Evolutionary conservation across 2,797 vertebrate species (phyloP).

Genomic region (Psittacula derbiana): DNA sequence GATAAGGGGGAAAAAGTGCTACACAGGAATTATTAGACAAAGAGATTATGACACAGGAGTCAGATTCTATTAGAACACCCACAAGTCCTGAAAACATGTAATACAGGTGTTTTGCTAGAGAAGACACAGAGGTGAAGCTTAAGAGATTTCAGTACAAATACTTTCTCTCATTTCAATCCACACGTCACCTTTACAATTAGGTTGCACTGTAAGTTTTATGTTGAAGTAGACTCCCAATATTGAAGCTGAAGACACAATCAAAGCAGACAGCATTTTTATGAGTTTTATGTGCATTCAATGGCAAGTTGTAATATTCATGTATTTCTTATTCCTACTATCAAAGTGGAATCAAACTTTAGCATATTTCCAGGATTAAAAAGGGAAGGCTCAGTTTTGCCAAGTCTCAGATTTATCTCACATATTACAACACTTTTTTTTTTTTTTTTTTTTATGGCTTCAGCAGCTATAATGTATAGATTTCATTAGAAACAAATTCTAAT

Average conservation of each 20-base stretch:
- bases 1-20: background rate
- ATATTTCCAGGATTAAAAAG: background rate
- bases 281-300: background rate
- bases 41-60: constrained; percentile 33
- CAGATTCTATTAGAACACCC: constrained; percentile 19
- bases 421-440: background rate
- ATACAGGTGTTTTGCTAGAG: background rate
- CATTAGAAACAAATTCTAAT: background rate
- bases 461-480: background rate
- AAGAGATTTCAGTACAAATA: background rate
- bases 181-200: background rate
- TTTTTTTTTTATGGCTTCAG: background rate
- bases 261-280: constrained; percentile 13
- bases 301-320: background rate
- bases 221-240: background rate
- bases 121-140: background rate
- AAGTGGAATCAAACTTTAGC: background rate
- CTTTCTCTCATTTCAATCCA: background rate
- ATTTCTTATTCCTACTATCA: background rate
- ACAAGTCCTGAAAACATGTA: background rate
- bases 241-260: background rate
- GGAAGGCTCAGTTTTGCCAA: background rate
- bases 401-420: background rate
- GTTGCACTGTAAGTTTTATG: background rate
- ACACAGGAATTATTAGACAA: background rate